phyloP scores from a whole-genome alignment of 2,888 invertebrate genomes.

The Liodrosophila aerea region DNA sequence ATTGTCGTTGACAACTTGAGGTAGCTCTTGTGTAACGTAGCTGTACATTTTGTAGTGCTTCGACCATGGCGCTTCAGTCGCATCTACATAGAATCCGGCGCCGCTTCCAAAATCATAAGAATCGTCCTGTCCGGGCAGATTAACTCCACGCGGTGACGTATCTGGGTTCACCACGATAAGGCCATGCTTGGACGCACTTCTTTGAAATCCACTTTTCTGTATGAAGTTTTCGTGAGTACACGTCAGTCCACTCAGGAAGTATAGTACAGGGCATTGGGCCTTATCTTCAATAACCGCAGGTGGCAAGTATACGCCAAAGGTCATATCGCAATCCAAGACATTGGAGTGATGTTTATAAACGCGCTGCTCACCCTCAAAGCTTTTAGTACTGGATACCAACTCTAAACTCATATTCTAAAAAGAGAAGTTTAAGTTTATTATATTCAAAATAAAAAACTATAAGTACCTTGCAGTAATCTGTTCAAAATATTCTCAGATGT shows the following conservation, averaged over 20 bases:
- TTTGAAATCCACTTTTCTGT: slow-evolving; percentile 96
- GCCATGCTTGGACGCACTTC: slow-evolving; percentile 92
- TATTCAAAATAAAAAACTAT: neutral
- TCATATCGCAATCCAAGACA: slow-evolving; percentile 93
- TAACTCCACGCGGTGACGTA: slow-evolving; percentile 95
- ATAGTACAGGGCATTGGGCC: slow-evolving; percentile 89
- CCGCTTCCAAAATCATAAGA: slow-evolving; percentile 97
- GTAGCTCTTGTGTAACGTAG: slow-evolving; percentile 94
- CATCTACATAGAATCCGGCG: slow-evolving; percentile 98
- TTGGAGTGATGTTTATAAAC: slow-evolving; percentile 81
- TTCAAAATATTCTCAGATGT: too few relatives aligned
- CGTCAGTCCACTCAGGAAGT: slow-evolving; percentile 95
- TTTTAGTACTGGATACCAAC: slow-evolving; percentile 69
- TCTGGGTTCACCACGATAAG: slow-evolving; percentile 96
- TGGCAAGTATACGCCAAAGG: slow-evolving; percentile 95
- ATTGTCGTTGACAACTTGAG: slow-evolving; percentile 88
- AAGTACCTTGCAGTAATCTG: slow-evolving; percentile 4
- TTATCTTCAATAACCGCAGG: slow-evolving; percentile 84
- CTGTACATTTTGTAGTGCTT: slow-evolving; percentile 97
- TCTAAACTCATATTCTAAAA: slow-evolving; percentile 65
- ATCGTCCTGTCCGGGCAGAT: slow-evolving; percentile 95
- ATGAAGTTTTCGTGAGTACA: slow-evolving; percentile 98
- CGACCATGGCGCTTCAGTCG: slow-evolving; percentile 94
- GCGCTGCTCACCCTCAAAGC: slow-evolving; percentile 79
- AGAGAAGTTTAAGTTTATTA: neutral